Percentiles rank a stretch among this genome's conserved stretches.
phyloP scores from a whole-genome alignment of 2,888 invertebrate genomes.

The Dryadula phaetusa region DNA sequence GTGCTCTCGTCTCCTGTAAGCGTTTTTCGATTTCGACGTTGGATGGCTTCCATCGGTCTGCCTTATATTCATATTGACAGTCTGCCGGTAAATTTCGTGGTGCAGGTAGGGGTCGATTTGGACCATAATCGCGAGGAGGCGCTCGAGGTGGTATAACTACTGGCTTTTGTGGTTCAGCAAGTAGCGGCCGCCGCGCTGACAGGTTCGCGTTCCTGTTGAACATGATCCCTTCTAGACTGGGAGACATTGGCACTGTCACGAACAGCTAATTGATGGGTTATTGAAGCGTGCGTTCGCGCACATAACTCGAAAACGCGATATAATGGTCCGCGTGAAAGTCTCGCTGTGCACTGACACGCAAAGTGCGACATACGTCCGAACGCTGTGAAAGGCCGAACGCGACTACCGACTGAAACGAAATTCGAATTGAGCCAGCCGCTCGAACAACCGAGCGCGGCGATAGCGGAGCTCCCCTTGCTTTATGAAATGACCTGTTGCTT shows the following conservation, averaged over 20 bases:
- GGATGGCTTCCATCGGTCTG: slow-evolving; percentile 78
- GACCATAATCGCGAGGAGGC: slow-evolving; percentile 74
- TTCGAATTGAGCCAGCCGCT: slow-evolving; percentile 44
- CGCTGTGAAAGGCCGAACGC: slow-evolving; percentile 56
- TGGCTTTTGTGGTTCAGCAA: slow-evolving; percentile 80
- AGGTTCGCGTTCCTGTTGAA: slow-evolving; percentile 78
- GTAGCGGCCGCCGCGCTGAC: slow-evolving; percentile 79
- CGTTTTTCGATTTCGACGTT: slow-evolving; percentile 79
- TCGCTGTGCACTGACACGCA: slow-evolving; percentile 52
- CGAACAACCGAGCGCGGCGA: slow-evolving; percentile 48
- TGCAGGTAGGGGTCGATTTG: slow-evolving; percentile 68
- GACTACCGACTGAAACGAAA: slow-evolving; percentile 58
- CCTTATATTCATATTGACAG: slow-evolving; percentile 67
- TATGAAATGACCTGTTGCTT: slow-evolving; percentile 82
- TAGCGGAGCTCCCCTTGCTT: slow-evolving; percentile 66
- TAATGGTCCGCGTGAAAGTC: slow-evolving; percentile 61
- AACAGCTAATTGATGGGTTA: slow-evolving; percentile 59
- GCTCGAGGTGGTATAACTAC: slow-evolving; percentile 74
- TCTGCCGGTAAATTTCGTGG: slow-evolving; percentile 64
- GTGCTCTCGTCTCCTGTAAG: slow-evolving; percentile 71
- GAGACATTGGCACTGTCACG: slow-evolving; percentile 81
- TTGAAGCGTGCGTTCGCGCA: slow-evolving; percentile 73
- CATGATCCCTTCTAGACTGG: slow-evolving; percentile 81
- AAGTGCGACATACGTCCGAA: slow-evolving; percentile 53
- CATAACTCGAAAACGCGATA: slow-evolving; percentile 70